These are phyloP conservation scores for Heliconius eleuchia DNA, from an alignment of 1,140 invertebrate genomes.

Conservation along the genomic window DNA sequence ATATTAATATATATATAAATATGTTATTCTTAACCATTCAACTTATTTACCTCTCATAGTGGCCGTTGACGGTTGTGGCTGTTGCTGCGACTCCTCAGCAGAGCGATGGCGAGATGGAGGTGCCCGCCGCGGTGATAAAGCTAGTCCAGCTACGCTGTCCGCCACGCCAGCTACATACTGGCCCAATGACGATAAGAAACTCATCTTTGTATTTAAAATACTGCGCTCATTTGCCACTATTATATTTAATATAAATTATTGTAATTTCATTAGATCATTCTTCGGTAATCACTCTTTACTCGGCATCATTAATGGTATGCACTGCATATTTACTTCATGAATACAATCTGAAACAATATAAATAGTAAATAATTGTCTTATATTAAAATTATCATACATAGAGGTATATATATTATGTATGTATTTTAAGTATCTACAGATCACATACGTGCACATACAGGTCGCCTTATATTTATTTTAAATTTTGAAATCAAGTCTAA, in stretches of 20 bases:
- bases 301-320: neutral
- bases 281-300: neutral
- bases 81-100: conserved; percentile 72
- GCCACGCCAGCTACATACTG: conserved; percentile 88
- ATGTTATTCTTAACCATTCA: no score
- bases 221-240: conserved; percentile 47
- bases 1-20: no score
- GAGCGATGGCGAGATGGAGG: conserved; percentile 86
- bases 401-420: no score
- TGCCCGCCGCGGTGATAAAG: conserved; percentile 88
- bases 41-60: conserved; percentile 66
- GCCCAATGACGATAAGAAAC: conserved; percentile 90
- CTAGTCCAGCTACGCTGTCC: conserved; percentile 88
- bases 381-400: no score
- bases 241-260: neutral
- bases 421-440: no score
- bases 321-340: conserved; percentile 3
- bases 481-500: no score
- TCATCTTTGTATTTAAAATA: conserved; percentile 82
- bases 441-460: no score
- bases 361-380: neutral
- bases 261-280: conserved; percentile 3
- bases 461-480: no score
- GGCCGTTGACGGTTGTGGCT: conserved; percentile 64
- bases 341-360: conserved; percentile 37